Percentiles rank a stretch among this genome's conserved stretches.
Conservation (phyloP, 2,797 vertebrate genomes). For the Microctenopoma lineatum region DNA sequence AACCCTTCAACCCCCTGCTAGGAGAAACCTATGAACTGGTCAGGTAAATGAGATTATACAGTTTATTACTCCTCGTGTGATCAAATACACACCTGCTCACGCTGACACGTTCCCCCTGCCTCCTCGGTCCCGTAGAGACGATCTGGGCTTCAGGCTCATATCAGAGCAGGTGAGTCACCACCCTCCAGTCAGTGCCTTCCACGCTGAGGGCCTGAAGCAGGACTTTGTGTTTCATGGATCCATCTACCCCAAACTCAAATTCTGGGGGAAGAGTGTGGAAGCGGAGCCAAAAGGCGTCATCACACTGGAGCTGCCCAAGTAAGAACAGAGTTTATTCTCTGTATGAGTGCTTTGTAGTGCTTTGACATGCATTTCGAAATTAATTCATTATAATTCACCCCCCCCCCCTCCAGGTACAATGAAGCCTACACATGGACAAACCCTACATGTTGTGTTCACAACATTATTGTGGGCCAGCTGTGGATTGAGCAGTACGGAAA, state of each 20-base stretch:
- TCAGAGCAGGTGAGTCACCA: constrained; percentile 99
- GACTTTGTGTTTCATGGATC: constrained; percentile 98
- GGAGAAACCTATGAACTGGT: constrained; percentile 97
- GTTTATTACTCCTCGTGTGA: neutral
- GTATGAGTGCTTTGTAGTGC: too few relatives aligned
- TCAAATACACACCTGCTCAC: neutral
- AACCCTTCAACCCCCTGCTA: constrained; percentile 96
- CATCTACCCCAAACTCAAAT: constrained; percentile 98
- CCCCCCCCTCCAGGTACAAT: constrained; percentile 81
- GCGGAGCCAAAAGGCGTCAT: constrained; percentile 96
- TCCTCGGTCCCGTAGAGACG: constrained; percentile 85
- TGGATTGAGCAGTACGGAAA: constrained; percentile 99
- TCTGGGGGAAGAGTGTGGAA: constrained; percentile 99
- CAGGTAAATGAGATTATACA: constrained; percentile 80
- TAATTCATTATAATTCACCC: neutral
- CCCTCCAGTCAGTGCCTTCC: constrained; percentile 96
- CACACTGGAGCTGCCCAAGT: constrained; percentile 96
- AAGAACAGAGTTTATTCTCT: constrained; percentile 57
- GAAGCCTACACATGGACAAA: constrained; percentile 98
- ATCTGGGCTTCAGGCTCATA: constrained; percentile 95
- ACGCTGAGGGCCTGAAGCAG: constrained; percentile 91
- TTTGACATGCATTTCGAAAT: neutral
- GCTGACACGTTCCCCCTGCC: neutral
- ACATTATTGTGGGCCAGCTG: constrained; percentile 97
- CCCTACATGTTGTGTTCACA: constrained; percentile 97